phyloP scores from a whole-genome alignment of 2,888 invertebrate species.

The Carcina quercana region DNA sequence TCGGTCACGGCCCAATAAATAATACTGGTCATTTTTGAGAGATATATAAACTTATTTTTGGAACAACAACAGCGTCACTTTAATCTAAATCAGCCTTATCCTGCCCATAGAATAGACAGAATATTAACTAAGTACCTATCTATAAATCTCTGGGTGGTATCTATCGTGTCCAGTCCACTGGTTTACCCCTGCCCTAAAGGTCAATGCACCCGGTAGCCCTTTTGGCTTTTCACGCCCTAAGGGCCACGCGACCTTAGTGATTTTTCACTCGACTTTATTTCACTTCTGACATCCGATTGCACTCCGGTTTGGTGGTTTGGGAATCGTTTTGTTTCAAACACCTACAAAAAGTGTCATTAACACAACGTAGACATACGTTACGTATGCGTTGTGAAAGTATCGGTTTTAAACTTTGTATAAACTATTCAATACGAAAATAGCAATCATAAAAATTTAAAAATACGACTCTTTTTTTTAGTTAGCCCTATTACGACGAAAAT shows the following conservation, averaged over 20 bases:
- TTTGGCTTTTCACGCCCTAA: slow-evolving; percentile 23
- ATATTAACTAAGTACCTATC: slow-evolving; percentile 6
- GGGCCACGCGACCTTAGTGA: slow-evolving; percentile 16
- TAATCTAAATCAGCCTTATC: too few relatives aligned
- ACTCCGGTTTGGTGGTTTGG: slow-evolving; percentile 14
- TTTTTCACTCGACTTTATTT: slow-evolving; percentile 39
- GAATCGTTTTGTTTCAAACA: too few relatives aligned
- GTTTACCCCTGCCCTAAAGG: slow-evolving; percentile 31
- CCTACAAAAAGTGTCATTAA: too few relatives aligned
- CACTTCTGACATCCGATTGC: slow-evolving; percentile 50
- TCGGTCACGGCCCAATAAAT: too few relatives aligned
- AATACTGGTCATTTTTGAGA: too few relatives aligned
- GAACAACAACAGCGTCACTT: not conserved
- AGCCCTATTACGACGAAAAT: too few relatives aligned
- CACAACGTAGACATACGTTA: too few relatives aligned
- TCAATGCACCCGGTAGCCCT: slow-evolving; percentile 48
- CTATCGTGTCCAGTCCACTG: slow-evolving; percentile 49
- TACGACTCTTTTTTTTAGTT: too few relatives aligned
- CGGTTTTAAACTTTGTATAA: too few relatives aligned
- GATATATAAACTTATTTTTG: not conserved
- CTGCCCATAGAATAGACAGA: slow-evolving; percentile 4
- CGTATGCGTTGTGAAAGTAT: too few relatives aligned
- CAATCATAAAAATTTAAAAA: too few relatives aligned
- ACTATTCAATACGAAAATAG: too few relatives aligned
- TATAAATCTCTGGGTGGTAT: slow-evolving; percentile 23